Evolutionary conservation across 2,797 vertebrate genomes (phyloP).

Genomic region (Chelonia mydas): DNA sequence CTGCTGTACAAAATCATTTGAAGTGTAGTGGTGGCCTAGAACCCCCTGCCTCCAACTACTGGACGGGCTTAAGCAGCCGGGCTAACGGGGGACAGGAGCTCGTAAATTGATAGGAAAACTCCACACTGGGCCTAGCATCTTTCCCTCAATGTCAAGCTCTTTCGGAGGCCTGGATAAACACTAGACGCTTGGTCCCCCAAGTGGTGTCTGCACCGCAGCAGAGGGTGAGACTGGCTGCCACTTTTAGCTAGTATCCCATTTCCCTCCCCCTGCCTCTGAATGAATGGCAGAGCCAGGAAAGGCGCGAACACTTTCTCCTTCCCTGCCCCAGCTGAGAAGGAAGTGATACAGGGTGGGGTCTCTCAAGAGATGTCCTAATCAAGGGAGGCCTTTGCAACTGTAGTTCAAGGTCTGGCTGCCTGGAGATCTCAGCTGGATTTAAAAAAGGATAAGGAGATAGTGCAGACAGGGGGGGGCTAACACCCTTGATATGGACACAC

Average conservation of each 20-base stretch:
- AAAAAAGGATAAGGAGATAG: background rate
- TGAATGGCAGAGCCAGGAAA: background rate
- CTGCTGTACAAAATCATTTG: background rate
- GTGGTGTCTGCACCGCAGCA: background rate
- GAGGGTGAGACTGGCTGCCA: background rate
- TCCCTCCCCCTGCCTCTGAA: background rate
- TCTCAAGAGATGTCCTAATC: background rate
- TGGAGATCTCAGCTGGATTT: background rate
- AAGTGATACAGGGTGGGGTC: too few species aligned
- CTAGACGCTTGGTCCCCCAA: background rate
- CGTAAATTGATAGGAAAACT: background rate
- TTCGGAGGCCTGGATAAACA: background rate
- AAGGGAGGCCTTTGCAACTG: background rate
- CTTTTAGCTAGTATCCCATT: background rate
- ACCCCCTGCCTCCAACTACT: background rate
- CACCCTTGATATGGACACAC: background rate
- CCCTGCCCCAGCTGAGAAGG: background rate
- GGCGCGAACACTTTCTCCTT: background rate
- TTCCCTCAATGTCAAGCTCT: rapidly evolving
- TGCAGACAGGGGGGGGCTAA: background rate
- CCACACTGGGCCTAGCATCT: background rate
- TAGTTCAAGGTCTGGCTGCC: background rate
- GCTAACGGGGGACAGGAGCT: background rate
- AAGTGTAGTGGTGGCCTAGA: background rate
- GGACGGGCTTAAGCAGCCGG: background rate